A percentile compares a stretch with the other conserved stretches of the same genome.
phyloP scores from a whole-genome alignment of 2,113 vertebrate genomes.

The Pardalotus punctatus region DNA sequence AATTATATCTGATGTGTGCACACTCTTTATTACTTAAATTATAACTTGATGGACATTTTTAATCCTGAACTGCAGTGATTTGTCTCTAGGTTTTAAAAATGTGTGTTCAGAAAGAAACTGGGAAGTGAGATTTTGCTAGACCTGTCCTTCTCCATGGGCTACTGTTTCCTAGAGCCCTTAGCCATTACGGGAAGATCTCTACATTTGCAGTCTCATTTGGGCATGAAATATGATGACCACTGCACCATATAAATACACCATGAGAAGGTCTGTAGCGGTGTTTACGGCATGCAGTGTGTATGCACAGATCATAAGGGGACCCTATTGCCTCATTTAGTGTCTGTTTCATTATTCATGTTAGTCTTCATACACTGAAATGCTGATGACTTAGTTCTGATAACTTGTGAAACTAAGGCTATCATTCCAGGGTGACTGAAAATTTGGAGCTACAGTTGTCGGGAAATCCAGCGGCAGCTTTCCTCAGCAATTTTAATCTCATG shows the following conservation, averaged over 20 bases:
- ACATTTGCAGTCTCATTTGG: neutral
- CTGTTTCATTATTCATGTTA: neutral
- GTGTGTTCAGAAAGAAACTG: neutral
- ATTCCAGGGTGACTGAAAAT: slow-evolving; percentile 55
- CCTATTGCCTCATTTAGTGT: neutral
- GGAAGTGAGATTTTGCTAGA: neutral
- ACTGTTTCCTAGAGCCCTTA: neutral
- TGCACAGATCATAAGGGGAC: neutral
- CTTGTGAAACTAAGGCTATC: neutral
- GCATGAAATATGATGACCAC: neutral
- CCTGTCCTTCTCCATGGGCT: neutral
- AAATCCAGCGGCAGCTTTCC: neutral
- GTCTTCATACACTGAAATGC: fast-evolving
- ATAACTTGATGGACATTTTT: neutral
- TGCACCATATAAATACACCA: neutral
- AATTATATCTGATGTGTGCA: neutral
- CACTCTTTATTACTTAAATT: neutral
- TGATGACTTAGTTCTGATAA: neutral
- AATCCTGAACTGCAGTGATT: neutral
- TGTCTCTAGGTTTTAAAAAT: neutral
- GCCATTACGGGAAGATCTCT: neutral
- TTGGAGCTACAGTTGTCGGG: neutral
- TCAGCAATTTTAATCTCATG: slow-evolving; percentile 12
- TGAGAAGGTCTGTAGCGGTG: neutral
- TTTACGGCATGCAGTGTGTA: neutral